phyloP scores from a whole-genome alignment of 2,797 vertebrate genomes.

The Periparus ater region DNA sequence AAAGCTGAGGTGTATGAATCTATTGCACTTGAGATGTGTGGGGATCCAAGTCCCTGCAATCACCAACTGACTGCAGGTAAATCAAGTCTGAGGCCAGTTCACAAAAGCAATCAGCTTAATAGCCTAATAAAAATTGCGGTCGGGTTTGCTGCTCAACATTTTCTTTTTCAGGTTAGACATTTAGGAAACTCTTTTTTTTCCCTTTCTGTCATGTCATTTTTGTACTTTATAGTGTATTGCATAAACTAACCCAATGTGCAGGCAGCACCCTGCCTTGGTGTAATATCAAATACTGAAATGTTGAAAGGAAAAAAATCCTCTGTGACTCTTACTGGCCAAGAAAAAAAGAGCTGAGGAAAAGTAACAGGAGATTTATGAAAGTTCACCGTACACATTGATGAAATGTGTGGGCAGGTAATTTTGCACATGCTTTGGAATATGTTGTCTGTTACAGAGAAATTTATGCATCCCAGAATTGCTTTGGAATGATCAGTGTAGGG shows the following conservation, averaged over 20 bases:
- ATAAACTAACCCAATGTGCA: conserved; percentile 42
- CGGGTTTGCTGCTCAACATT: not conserved
- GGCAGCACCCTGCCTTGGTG: conserved; percentile 19
- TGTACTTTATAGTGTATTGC: not conserved
- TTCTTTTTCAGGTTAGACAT: conserved; percentile 15
- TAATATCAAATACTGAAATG: conserved; percentile 44
- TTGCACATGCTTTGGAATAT: conserved; percentile 5
- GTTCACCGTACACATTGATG: not conserved
- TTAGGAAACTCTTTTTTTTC: conserved; percentile 14
- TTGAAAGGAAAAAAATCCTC: conserved; percentile 17
- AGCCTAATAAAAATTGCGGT: not conserved
- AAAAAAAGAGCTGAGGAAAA: not conserved
- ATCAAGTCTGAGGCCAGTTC: conserved; percentile 18
- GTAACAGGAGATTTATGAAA: conserved; percentile 34
- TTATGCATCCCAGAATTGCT: not conserved
- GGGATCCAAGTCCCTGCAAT: not conserved
- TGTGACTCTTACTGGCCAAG: not conserved
- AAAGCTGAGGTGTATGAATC: conserved; percentile 7
- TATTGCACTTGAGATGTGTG: not conserved
- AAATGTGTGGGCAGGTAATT: conserved; percentile 10
- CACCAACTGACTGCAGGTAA: not conserved
- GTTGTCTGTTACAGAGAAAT: not conserved
- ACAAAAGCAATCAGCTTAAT: conserved; percentile 50
- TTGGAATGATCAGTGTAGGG: not conserved
- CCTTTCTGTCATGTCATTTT: not conserved